These are phyloP conservation scores for Coptotermes formosanus DNA, from an alignment of 1,140 invertebrate species.

Conservation along the genomic window DNA sequence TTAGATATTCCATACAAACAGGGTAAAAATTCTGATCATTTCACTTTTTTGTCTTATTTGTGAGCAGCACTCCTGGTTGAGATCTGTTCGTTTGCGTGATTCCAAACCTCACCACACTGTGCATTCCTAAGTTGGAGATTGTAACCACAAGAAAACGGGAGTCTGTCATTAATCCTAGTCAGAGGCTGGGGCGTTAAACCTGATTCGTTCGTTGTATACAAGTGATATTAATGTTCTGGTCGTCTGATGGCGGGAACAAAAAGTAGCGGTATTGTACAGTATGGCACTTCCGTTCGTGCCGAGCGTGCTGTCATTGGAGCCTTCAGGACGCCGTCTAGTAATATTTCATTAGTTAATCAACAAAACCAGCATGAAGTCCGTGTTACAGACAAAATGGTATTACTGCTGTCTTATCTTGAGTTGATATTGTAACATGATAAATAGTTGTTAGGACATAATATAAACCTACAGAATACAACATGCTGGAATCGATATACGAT, in stretches of 20 bases:
- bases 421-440: too few species aligned
- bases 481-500: too few species aligned
- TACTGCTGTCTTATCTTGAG: too few species aligned
- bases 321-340: neutral
- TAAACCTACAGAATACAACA: too few species aligned
- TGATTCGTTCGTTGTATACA: neutral
- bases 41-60: too few species aligned
- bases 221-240: neutral
- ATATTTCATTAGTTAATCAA: slow-evolving; percentile 2
- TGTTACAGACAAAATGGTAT: too few species aligned
- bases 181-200: neutral
- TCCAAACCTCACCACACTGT: neutral
- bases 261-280: neutral
- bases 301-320: neutral
- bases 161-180: neutral
- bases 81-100: neutral
- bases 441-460: too few species aligned
- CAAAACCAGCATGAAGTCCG: neutral
- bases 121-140: neutral
- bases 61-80: neutral
- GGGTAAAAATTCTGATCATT: neutral
- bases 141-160: neutral
- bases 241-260: neutral
- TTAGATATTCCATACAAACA: neutral
- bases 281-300: neutral